phyloP scores from a whole-genome alignment of 2,888 invertebrate genomes.

The Phoenoteleia sp. region DNA sequence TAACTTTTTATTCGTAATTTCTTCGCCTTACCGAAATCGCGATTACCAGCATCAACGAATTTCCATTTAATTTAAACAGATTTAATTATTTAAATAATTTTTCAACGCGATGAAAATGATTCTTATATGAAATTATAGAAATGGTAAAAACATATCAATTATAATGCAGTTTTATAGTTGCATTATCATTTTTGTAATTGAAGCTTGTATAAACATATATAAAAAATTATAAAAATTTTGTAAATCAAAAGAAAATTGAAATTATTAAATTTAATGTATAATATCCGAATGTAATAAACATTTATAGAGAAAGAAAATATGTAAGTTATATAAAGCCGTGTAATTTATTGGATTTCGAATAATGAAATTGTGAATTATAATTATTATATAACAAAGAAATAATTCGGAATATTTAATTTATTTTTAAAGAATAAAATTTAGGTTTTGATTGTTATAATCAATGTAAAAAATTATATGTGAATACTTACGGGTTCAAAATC shows the following conservation, averaged over 20 bases:
- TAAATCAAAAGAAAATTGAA: too few species aligned
- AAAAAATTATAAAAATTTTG: too few species aligned
- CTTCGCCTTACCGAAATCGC: slow-evolving; percentile 6
- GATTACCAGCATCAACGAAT: slow-evolving; percentile 4
- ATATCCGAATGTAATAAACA: not conserved
- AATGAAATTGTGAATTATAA: not conserved
- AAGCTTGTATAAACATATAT: not conserved
- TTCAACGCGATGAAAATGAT: not conserved
- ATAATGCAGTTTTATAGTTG: not conserved
- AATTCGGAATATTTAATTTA: not conserved
- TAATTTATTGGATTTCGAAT: not conserved
- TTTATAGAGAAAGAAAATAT: too few species aligned
- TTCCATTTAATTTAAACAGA: not conserved
- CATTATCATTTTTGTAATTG: not conserved
- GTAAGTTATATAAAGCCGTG: too few species aligned
- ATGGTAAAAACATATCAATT: not conserved
- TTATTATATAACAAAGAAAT: not conserved
- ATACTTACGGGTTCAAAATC: too few species aligned
- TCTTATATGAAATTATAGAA: not conserved
- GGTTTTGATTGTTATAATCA: too few species aligned
- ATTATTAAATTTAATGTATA: too few species aligned
- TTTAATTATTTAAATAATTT: not conserved
- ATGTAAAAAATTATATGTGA: too few species aligned
- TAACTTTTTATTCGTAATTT: not conserved
- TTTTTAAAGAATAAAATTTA: too few species aligned